Evolutionary conservation across 2,888 invertebrate genomes (phyloP).

Genomic region (Rhodophaea formosa): DNA sequence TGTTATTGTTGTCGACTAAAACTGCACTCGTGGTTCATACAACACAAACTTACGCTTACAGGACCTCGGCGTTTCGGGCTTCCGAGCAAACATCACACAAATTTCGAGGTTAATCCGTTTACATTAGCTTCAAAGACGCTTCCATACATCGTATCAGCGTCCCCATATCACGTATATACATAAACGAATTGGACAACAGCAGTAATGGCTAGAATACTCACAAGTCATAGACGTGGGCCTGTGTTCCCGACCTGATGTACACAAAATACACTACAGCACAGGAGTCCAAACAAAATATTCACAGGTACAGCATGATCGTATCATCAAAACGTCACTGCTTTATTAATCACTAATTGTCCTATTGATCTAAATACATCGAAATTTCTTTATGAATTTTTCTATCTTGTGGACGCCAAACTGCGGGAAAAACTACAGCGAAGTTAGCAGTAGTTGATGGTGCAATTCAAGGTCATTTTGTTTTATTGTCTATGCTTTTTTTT

Average conservation of each 20-base stretch:
- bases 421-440: conserved; percentile 79
- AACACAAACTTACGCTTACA: conserved; percentile 40
- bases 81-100: conserved; percentile 50
- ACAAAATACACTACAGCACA: conserved; percentile 69
- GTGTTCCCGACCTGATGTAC: conserved; percentile 76
- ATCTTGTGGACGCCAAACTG: conserved; percentile 79
- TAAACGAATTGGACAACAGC: conserved; percentile 1
- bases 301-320: conserved; percentile 63
- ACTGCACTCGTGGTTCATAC: conserved; percentile 44
- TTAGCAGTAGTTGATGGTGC: conserved; percentile 50
- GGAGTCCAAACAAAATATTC: conserved; percentile 55
- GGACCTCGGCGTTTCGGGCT: conserved; percentile 43
- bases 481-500: conserved; percentile 41
- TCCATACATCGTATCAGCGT: conserved; percentile 13
- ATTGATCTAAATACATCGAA: conserved; percentile 72
- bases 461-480: conserved; percentile 57
- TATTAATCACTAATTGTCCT: conserved; percentile 51
- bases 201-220: conserved; percentile 69
- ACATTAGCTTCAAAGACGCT: background rate
- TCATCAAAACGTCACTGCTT: conserved; percentile 56
- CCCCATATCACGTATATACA: background rate
- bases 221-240: conserved; percentile 80
- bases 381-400: conserved; percentile 64
- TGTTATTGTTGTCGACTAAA: conserved; percentile 6
- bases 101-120: conserved; percentile 54